Percentiles rank a stretch among this genome's conserved stretches.
phyloP scores from a whole-genome alignment of 1,140 invertebrate species.

The Drosophila orosa region DNA sequence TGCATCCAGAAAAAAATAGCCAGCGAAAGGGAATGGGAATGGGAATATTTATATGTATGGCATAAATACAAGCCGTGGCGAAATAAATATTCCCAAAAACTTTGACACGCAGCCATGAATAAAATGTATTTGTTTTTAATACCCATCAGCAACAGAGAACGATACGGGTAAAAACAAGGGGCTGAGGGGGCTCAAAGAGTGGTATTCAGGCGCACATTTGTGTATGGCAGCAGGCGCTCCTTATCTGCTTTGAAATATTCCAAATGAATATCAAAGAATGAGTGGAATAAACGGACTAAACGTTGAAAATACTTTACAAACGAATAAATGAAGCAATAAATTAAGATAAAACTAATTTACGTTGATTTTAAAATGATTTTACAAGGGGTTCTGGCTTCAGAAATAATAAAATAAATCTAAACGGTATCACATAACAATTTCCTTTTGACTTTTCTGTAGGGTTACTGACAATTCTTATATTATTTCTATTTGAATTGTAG shows the following conservation, averaged over 20 bases:
- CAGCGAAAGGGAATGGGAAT: not conserved
- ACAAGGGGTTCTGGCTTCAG: not conserved
- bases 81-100: slow-evolving; percentile 43
- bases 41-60: not conserved
- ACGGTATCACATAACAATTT: not conserved
- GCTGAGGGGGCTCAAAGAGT: not conserved
- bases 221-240: slow-evolving; percentile 1
- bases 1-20: slow-evolving; percentile 1
- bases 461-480: too few relatives aligned
- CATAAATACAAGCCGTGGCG: slow-evolving; percentile 8
- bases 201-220: slow-evolving; percentile 5
- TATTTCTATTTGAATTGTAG: too few relatives aligned
- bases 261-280: slow-evolving; percentile 23
- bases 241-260: slow-evolving; percentile 14
- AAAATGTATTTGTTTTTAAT: slow-evolving; percentile 62
- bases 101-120: slow-evolving; percentile 56
- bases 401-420: not conserved
- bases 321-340: not conserved
- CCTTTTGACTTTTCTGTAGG: not conserved
- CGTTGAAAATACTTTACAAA: not conserved
- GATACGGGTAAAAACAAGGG: not conserved
- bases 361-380: not conserved
- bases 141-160: slow-evolving; percentile 23
- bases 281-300: not conserved
- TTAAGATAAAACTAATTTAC: not conserved